Evolutionary conservation across 2,888 invertebrate genomes (phyloP), one percentile per base, ranked within the genome.

Genomic region (Dicranocentrus wangi): DNA sequence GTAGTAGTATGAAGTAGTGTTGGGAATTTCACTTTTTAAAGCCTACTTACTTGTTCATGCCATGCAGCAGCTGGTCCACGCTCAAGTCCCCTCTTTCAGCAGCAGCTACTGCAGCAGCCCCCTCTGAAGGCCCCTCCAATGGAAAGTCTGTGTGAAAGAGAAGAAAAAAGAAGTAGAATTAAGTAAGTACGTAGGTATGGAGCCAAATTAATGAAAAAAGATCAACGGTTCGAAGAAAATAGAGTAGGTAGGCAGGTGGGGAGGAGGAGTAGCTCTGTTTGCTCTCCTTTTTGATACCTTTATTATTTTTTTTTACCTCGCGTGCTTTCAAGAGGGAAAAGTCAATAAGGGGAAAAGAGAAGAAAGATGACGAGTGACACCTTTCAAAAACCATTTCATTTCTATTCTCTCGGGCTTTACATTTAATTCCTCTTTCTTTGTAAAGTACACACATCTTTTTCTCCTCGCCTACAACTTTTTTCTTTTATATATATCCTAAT

Each of bases 31-130:
- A 61, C 63, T 39, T 47, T 19, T 66, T 2, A 71, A 69, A 66
- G 58, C 68, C 42, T 72, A 79, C 86, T 86, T 85, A 86, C 86
- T 86, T 86, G 85, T 83, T 81, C 81, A 86, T 82, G 55, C 85
- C 85, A 77, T 85, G 84, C 51, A 86, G 68, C 68, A 85, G 82
- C 65, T 82, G 84, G 80, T 86, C 86, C 78, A 85, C 70, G 77
- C 76, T 85, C 81, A 85, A 76, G 58, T 85, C 85, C 13, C 81
- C 84, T 51, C 84, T 78, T 25, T 82, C 82, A 27, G 75, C 81
- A 43, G 81, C 81, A 63, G 69, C 68, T 27, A 43, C 42, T 21
- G 68, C 80, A 27, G 73, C 73, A 53, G 61, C 65, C 10, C 61
- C 28, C 3, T 55, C 55, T 70, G 84, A 82, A 81, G 85, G 85